Conservation (phyloP, 2,888 invertebrate genomes). For the Nesidiocoris tenuis region DNA sequence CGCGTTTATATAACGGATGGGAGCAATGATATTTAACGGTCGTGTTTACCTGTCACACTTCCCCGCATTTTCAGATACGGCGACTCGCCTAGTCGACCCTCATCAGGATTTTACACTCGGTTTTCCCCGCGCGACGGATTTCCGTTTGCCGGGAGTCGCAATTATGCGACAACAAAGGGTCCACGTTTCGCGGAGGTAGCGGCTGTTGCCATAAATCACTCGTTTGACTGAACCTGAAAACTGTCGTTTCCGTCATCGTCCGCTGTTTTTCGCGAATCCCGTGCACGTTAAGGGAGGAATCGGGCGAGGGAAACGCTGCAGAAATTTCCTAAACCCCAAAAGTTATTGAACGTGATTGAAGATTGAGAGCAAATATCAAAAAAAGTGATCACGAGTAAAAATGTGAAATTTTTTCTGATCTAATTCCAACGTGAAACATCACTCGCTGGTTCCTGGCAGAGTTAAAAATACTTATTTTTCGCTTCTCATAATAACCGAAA, state of each 20-base stretch:
- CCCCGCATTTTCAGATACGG: not conserved
- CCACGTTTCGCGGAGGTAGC: not conserved
- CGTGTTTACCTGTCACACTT: conserved; percentile 46
- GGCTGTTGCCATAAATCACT: not conserved
- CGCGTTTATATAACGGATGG: conserved; percentile 45
- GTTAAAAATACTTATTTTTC: too few relatives aligned
- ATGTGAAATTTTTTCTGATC: too few relatives aligned
- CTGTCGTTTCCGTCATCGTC: not conserved
- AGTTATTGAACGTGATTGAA: too few relatives aligned
- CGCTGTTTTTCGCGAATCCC: too few relatives aligned
- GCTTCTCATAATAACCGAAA: too few relatives aligned
- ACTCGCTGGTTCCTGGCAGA: too few relatives aligned
- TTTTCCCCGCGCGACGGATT: not conserved
- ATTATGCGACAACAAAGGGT: conserved; percentile 47
- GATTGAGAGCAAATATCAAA: too few relatives aligned
- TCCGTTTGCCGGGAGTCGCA: conserved; percentile 21
- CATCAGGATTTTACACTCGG: conserved; percentile 14
- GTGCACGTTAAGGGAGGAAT: too few relatives aligned
- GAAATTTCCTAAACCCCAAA: too few relatives aligned
- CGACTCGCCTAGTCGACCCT: not conserved
- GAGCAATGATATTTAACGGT: conserved; percentile 47
- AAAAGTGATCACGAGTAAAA: too few relatives aligned
- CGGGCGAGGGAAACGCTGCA: too few relatives aligned
- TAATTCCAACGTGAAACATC: too few relatives aligned
- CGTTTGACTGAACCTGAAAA: not conserved